Conservation (phyloP, 2,113 vertebrate genomes). For the Pollimyrus isidori region DNA sequence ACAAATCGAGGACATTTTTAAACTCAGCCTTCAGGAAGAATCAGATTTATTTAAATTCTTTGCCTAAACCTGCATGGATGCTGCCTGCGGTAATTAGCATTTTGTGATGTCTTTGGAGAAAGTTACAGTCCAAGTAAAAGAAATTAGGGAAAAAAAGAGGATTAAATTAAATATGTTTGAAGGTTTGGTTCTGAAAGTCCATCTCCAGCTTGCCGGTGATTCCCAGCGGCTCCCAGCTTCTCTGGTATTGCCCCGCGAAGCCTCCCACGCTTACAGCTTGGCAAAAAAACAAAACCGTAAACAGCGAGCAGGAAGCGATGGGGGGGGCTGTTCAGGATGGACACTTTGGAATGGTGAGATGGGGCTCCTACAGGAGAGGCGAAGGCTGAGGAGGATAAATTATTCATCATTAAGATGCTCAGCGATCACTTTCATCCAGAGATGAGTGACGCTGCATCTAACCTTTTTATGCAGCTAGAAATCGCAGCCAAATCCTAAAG, state of each 20-base stretch:
- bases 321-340: neutral
- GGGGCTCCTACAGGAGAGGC: neutral
- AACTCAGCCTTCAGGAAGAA: neutral
- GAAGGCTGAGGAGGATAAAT: neutral
- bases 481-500: neutral
- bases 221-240: conserved; percentile 55
- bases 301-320: conserved; percentile 33
- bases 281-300: conserved; percentile 42
- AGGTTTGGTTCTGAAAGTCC: conserved; percentile 43
- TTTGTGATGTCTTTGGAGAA: conserved; percentile 18
- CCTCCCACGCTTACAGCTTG: conserved; percentile 41
- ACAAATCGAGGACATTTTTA: neutral
- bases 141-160: conserved; percentile 20
- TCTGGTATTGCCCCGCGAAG: conserved; percentile 51
- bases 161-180: conserved; percentile 28
- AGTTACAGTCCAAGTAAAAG: conserved; percentile 21
- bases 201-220: conserved; percentile 42
- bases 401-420: neutral
- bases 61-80: neutral
- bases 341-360: conserved; percentile 26
- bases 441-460: neutral
- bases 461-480: neutral
- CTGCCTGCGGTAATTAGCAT: neutral
- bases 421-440: neutral
- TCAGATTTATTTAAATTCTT: neutral